Conservation (phyloP, 2,888 invertebrate species). For the Lasioglossum marginatum region DNA sequence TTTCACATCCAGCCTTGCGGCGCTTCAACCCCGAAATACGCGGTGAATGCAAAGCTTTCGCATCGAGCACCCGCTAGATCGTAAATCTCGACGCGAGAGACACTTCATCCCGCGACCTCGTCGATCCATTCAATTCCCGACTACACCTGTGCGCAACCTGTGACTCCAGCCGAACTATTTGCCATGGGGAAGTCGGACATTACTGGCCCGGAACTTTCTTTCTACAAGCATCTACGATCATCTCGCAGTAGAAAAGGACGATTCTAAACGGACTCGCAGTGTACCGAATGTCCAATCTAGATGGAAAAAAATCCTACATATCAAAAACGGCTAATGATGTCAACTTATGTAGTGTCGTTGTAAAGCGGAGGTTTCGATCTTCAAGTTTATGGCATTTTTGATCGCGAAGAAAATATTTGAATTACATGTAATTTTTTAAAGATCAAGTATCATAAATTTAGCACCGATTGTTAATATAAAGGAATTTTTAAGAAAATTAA, state of each 20-base stretch:
- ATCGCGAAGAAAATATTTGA: no score
- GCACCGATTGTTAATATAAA: no score
- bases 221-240: not conserved
- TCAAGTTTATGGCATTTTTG: no score
- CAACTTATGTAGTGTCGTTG: no score
- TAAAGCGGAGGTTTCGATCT: no score
- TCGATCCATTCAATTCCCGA: constrained; percentile 48
- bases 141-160: constrained; percentile 35
- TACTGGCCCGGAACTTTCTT: not conserved
- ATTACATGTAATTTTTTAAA: no score
- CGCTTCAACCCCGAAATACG: constrained; percentile 43
- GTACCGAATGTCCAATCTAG: no score
- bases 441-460: no score
- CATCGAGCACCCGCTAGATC: constrained; percentile 39
- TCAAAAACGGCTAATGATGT: no score
- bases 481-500: no score
- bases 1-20: constrained; percentile 43
- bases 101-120: constrained; percentile 52
- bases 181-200: constrained; percentile 4
- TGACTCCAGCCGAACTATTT: constrained; percentile 32
- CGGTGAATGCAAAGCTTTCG: constrained; percentile 71
- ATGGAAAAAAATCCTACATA: no score
- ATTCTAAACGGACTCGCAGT: not conserved
- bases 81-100: constrained; percentile 70
- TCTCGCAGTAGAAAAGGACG: not conserved